Base-by-base conservation (phyloP, 2,888 invertebrate genomes). In the Chloroclystis v-ata region DNA sequence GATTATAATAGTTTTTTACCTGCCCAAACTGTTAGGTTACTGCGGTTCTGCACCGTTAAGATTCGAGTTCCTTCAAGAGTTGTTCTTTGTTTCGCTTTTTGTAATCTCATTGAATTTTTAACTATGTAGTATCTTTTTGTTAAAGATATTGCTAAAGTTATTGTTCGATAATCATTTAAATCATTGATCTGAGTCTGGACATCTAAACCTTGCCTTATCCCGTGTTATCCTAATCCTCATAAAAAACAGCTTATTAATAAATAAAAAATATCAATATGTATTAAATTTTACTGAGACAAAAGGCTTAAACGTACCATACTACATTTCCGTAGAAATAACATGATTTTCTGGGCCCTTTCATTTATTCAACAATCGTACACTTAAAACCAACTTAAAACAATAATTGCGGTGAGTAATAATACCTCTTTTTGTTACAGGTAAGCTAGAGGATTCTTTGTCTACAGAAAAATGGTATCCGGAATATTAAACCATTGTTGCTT, bases 401-500 rank as follows among this genome's bases (percentile, higher is more conserved):
- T 58, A 52, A 20, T 4, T 4, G 20, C 57, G 47, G 39, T 61
- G 60, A 65, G 58, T 72, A 75, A 70, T 70, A 69, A 69, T 61
- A 56, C 51, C 45, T 72, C 61, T 58, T 50, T 77, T 82, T 82
- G 80, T 82, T 82, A 37, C 82, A 82, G 82, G 82, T 82, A 82
- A 72, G 63, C 57, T 53, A 64, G 65, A 70, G 71, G 72, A 13
- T 16, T 33, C n/a, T 9, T 33, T 33, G 16, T 16, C 1, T 32
- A 9, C 32, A 12, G 9, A 13, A 5, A 20, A 13, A 4, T 13
- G 32, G 32, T 32, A 32, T 32, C 4, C 3, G n/a, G 32, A n/a
- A 14, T n/a, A 32, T 14, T 1, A 24, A 24, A 26, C 1, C 2
- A 9, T 9, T 9, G 8, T 8, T 8, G 1, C 26, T 4, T 20